phyloP scores from a whole-genome alignment of 2,888 invertebrate genomes.

The Drosophila bunnanda region DNA sequence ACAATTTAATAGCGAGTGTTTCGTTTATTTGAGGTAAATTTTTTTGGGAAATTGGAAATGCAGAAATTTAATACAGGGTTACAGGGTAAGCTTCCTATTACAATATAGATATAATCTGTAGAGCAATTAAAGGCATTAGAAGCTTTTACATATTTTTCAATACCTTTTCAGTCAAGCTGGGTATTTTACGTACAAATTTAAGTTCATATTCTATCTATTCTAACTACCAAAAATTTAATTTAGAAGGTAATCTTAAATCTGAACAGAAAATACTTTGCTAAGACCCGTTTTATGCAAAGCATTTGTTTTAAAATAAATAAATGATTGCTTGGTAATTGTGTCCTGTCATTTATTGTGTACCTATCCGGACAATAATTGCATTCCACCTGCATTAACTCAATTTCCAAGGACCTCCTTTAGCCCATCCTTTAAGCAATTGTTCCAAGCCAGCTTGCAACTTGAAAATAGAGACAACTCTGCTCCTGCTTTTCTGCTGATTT shows the following conservation, averaged over 20 bases:
- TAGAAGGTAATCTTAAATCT: background rate
- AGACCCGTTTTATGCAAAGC: background rate
- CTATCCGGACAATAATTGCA: conserved; percentile 19
- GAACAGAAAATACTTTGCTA: background rate
- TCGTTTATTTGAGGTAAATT: background rate
- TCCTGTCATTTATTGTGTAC: background rate
- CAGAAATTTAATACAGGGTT: background rate
- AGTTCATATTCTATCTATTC: background rate
- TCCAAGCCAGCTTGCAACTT: conserved; percentile 54
- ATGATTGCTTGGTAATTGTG: background rate
- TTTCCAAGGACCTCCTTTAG: conserved; percentile 6
- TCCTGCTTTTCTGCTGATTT: conserved; percentile 44
- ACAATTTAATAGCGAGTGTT: conserved; percentile 2
- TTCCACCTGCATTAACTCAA: conserved; percentile 24
- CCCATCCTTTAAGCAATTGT: conserved; percentile 22
- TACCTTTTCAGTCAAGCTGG: background rate
- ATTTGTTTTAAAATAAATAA: background rate
- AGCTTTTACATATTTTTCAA: too few species aligned
- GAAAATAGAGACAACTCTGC: conserved; percentile 64
- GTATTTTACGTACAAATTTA: background rate
- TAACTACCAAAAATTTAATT: background rate
- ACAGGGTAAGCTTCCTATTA: background rate
- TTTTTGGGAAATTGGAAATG: background rate
- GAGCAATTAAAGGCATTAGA: background rate
- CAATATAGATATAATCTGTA: background rate